Evolutionary conservation across 2,113 vertebrate genomes (phyloP).

Genomic region (Terrapene triunguis): DNA sequence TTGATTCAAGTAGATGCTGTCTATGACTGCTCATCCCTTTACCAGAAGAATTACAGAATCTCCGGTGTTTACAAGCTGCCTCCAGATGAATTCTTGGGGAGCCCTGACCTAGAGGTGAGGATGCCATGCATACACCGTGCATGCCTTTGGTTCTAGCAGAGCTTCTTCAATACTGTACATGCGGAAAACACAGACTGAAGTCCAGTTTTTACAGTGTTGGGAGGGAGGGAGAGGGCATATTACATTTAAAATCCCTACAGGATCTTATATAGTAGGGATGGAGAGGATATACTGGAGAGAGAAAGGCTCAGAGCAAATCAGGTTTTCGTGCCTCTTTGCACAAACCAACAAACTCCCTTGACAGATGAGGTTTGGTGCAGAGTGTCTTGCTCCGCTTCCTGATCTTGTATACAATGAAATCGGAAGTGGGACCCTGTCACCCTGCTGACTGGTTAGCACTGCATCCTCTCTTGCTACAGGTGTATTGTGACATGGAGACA

Average conservation of each 20-base stretch:
- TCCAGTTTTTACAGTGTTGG: background rate
- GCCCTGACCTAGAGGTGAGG: constrained; percentile 91
- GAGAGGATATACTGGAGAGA: background rate
- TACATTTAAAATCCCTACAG: background rate
- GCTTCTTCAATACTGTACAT: background rate
- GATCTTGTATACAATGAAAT: background rate
- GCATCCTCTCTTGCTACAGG: constrained; percentile 72
- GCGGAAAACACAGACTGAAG: background rate
- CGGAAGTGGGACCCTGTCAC: background rate
- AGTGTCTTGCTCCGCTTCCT: background rate
- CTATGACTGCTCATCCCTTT: constrained; percentile 96
- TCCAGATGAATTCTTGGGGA: constrained; percentile 93
- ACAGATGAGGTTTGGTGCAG: background rate
- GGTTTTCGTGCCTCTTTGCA: background rate
- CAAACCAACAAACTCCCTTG: background rate
- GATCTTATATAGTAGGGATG: background rate
- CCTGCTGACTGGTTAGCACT: background rate
- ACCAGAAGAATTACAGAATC: constrained; percentile 93
- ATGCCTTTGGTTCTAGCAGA: background rate
- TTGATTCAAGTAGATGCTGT: constrained; percentile 86
- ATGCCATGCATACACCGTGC: background rate
- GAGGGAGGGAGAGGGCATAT: background rate
- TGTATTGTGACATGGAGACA: constrained; percentile 97
- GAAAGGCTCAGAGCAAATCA: background rate
- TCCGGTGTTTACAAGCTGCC: constrained; percentile 95